phyloP scores from a whole-genome alignment of 2,888 invertebrate genomes.

The Acronicta leporina region DNA sequence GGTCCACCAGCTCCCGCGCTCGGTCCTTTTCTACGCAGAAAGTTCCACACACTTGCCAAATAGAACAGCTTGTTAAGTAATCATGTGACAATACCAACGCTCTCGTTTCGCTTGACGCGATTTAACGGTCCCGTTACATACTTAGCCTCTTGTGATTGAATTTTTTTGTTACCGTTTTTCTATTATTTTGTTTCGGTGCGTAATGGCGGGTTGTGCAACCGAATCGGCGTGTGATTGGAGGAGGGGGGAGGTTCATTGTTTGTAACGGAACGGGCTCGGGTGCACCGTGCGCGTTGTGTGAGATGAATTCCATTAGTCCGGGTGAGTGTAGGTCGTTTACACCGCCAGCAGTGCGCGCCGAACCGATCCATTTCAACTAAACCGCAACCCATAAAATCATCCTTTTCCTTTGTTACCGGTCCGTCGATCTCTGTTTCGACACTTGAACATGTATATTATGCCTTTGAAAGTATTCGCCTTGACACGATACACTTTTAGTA shows the following conservation, averaged over 20 bases:
- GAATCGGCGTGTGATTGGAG: slow-evolving; percentile 72
- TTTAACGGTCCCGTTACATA: slow-evolving; percentile 64
- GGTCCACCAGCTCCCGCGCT: slow-evolving; percentile 62
- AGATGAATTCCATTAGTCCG: slow-evolving; percentile 81
- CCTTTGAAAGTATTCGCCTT: slow-evolving; percentile 73
- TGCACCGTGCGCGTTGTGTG: slow-evolving; percentile 71
- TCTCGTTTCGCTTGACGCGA: slow-evolving; percentile 57
- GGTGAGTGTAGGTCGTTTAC: slow-evolving; percentile 72
- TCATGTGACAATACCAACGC: slow-evolving; percentile 57
- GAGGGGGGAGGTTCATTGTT: slow-evolving; percentile 76
- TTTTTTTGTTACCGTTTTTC: slow-evolving; percentile 62
- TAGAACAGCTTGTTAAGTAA: slow-evolving; percentile 55
- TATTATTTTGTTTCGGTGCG: slow-evolving; percentile 68
- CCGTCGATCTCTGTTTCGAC: slow-evolving; percentile 32
- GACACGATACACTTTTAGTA: slow-evolving; percentile 67
- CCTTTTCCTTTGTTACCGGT: slow-evolving; percentile 25
- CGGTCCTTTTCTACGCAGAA: slow-evolving; percentile 64
- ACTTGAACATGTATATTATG: slow-evolving; percentile 26
- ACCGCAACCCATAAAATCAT: slow-evolving; percentile 36
- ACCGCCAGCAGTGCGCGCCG: slow-evolving; percentile 55
- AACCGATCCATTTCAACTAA: slow-evolving; percentile 41
- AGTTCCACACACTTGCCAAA: slow-evolving; percentile 51
- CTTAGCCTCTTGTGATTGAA: slow-evolving; percentile 52
- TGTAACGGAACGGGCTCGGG: slow-evolving; percentile 76
- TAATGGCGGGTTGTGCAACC: slow-evolving; percentile 72